phyloP scores from a whole-genome alignment of 2,797 vertebrate genomes.

The Brotula barbata region DNA sequence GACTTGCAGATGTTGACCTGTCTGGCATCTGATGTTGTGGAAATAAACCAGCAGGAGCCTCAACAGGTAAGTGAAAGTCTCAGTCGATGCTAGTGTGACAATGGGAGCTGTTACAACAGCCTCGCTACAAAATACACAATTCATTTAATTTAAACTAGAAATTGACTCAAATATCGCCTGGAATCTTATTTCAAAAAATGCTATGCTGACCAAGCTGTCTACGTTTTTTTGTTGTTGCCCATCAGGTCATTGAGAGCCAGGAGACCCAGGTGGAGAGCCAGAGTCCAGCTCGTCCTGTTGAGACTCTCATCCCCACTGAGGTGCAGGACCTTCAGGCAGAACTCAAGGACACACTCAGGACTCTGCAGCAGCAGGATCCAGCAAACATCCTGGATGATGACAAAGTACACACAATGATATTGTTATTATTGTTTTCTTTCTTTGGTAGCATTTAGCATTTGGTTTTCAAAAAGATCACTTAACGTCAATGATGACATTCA shows the following conservation, averaged over 20 bases:
- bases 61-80: conserved; percentile 47
- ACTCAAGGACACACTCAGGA: conserved; percentile 79
- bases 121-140: not conserved
- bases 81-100: not conserved
- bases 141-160: conserved; percentile 1
- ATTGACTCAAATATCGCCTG: too few relatives aligned
- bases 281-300: conserved; percentile 31
- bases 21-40: conserved; percentile 70
- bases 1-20: conserved; percentile 79
- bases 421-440: not conserved
- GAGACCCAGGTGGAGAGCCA: conserved; percentile 46
- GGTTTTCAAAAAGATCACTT: conserved; percentile 1
- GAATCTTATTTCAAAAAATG: too few relatives aligned
- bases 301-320: conserved; percentile 36
- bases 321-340: conserved; percentile 80
- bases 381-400: conserved; percentile 79
- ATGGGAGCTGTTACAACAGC: not conserved
- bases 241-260: conserved; percentile 52
- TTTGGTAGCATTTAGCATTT: conserved; percentile 3
- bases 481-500: not conserved
- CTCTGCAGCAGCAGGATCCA: conserved; percentile 81
- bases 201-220: too few relatives aligned
- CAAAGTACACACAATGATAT: conserved; percentile 77
- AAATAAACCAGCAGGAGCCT: conserved; percentile 52
- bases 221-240: conserved; percentile 7